Conservation (phyloP, 2,888 invertebrate genomes). For the Capitulum mitella region DNA sequence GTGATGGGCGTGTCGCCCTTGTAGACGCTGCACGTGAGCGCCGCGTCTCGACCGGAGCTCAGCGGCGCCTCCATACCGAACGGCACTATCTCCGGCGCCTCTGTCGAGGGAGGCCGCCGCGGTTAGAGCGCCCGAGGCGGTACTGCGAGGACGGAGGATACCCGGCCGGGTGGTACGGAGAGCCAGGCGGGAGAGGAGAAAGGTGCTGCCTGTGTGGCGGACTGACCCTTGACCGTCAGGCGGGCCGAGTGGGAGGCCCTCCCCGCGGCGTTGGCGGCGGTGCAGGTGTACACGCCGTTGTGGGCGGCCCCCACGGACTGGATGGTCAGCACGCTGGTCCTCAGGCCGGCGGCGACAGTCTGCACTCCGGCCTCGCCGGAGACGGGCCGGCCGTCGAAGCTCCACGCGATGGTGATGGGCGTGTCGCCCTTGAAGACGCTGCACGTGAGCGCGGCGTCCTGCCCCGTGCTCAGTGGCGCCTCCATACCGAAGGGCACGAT, state of each 20-base stretch:
- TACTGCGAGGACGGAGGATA: too few relatives aligned
- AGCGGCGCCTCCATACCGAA: neutral
- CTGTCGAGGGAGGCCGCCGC: too few relatives aligned
- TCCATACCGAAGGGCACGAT: constrained; percentile 65
- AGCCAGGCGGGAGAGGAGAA: too few relatives aligned
- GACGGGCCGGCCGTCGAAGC: constrained; percentile 38
- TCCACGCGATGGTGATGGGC: constrained; percentile 45
- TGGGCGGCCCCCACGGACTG: constrained; percentile 41
- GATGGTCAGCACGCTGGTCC: constrained; percentile 34
- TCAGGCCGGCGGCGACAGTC: constrained; percentile 35
- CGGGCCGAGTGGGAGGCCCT: constrained; percentile 44
- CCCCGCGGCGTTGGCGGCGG: constrained; percentile 48
- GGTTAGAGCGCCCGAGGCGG: too few relatives aligned
- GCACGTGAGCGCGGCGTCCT: constrained; percentile 49
- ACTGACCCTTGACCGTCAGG: constrained; percentile 46
- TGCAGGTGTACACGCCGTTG: constrained; percentile 52
- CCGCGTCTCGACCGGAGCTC: constrained; percentile 37
- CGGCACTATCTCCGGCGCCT: neutral
- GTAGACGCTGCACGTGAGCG: constrained; percentile 41
- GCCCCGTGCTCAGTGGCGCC: constrained; percentile 62
- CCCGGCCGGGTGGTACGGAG: too few relatives aligned
- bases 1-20: constrained; percentile 42
- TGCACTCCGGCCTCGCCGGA: constrained; percentile 36
- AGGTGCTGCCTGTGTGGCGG: neutral
- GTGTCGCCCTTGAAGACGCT: constrained; percentile 40